Evolutionary conservation across 2,113 vertebrate genomes (phyloP).

Genomic region (Acinonyx jubatus): DNA sequence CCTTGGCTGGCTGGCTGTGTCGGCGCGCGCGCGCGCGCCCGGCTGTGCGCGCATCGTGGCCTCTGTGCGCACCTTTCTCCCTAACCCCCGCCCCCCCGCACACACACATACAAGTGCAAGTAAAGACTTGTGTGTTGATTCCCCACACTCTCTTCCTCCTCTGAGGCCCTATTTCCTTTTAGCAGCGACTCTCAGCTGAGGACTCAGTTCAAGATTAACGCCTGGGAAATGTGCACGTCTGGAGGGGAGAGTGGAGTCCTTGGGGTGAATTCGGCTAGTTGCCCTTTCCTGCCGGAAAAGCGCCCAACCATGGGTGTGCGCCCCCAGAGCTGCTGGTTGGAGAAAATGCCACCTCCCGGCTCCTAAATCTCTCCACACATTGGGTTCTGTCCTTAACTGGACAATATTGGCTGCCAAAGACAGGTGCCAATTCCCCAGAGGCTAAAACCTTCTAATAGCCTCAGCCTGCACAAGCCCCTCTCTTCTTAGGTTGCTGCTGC

Average conservation of each 20-base stretch:
- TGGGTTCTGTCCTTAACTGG: slow-evolving; percentile 3
- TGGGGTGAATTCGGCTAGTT: not conserved
- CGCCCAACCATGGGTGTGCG: not conserved
- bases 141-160: not conserved
- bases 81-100: not conserved
- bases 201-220: not conserved
- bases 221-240: not conserved
- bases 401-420: slow-evolving; percentile 64
- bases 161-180: not conserved
- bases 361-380: not conserved
- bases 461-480: slow-evolving; percentile 51
- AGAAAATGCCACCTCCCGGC: not conserved
- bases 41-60: not conserved
- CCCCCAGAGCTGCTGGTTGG: not conserved
- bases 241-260: slow-evolving; percentile 40
- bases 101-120: not conserved
- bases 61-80: not conserved
- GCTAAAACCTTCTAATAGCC: slow-evolving; percentile 76
- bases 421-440: slow-evolving; percentile 84
- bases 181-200: not conserved
- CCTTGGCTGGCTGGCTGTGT: not conserved
- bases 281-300: not conserved
- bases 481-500: not conserved
- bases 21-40: not conserved
- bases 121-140: not conserved